Evolutionary conservation across 2,888 invertebrate genomes (phyloP).

Genomic region (Sympetrum striolatum): DNA sequence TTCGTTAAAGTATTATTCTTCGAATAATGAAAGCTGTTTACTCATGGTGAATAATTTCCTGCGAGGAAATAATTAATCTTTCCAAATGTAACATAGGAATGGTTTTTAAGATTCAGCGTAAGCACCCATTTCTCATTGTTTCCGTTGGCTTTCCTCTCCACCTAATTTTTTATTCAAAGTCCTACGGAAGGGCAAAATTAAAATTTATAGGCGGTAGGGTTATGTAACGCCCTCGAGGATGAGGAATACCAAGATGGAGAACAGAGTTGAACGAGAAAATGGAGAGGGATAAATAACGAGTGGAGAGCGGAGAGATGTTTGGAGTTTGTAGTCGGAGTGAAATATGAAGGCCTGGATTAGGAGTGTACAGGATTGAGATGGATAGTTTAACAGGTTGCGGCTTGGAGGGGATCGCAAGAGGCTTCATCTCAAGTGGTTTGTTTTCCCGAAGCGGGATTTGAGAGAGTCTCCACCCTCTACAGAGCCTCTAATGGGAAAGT

Average conservation of each 20-base stretch:
- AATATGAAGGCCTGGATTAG: neutral
- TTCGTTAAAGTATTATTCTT: too few relatives aligned
- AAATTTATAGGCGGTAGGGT: too few relatives aligned
- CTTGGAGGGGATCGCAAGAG: neutral
- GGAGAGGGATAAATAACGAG: neutral
- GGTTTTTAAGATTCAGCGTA: too few relatives aligned
- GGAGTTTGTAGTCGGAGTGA: neutral
- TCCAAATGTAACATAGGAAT: too few relatives aligned
- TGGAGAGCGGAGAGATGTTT: neutral
- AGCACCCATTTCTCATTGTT: too few relatives aligned
- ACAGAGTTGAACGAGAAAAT: neutral
- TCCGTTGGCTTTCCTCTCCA: too few relatives aligned
- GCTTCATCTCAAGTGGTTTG: neutral
- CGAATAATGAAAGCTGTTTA: too few relatives aligned
- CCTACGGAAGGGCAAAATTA: too few relatives aligned
- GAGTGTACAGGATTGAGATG: neutral
- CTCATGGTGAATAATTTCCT: too few relatives aligned
- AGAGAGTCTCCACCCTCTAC: neutral
- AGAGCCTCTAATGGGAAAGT: neutral
- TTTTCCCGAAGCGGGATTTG: neutral
- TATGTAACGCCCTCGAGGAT: neutral
- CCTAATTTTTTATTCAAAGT: neutral
- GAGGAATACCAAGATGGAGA: neutral
- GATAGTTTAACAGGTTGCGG: neutral
- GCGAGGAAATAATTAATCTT: too few relatives aligned